These are phyloP conservation scores for Hippopotamyrus pictus DNA, from an alignment of 2,797 vertebrate genomes.

Conservation along the genomic window DNA sequence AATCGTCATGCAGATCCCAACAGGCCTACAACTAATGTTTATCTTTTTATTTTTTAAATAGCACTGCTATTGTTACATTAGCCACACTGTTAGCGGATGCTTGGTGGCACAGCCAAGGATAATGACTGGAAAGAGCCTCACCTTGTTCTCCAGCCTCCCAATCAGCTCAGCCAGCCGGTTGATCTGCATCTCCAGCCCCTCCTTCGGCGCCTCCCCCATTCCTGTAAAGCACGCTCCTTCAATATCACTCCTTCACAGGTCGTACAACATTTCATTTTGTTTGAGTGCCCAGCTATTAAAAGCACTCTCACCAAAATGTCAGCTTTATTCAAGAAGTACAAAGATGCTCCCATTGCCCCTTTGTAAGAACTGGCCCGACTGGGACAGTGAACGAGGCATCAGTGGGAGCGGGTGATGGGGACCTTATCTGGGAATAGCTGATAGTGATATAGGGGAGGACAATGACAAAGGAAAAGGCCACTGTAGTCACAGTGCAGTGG, in stretches of 20 bases:
- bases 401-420: neutral
- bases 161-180: slow-evolving; percentile 88
- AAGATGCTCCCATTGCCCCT: neutral
- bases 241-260: neutral
- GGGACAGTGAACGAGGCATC: neutral
- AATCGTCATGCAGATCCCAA: neutral
- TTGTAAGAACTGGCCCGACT: neutral
- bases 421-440: neutral
- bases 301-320: neutral
- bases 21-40: neutral
- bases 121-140: slow-evolving; percentile 36
- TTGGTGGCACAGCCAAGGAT: neutral
- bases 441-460: neutral
- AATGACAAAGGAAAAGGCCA: neutral
- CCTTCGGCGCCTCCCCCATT: slow-evolving; percentile 73
- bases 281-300: neutral
- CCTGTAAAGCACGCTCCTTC: slow-evolving; percentile 48
- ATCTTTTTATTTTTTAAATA: neutral
- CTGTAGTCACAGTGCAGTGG: neutral
- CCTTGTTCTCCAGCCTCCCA: slow-evolving; percentile 90
- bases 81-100: neutral
- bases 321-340: neutral
- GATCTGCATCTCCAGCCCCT: slow-evolving; percentile 85
- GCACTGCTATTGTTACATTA: neutral
- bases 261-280: neutral